Evolutionary conservation across 2,797 vertebrate genomes (phyloP), one percentile per base, ranked within the genome.

Genomic region (Thalassophryne amazonica): DNA sequence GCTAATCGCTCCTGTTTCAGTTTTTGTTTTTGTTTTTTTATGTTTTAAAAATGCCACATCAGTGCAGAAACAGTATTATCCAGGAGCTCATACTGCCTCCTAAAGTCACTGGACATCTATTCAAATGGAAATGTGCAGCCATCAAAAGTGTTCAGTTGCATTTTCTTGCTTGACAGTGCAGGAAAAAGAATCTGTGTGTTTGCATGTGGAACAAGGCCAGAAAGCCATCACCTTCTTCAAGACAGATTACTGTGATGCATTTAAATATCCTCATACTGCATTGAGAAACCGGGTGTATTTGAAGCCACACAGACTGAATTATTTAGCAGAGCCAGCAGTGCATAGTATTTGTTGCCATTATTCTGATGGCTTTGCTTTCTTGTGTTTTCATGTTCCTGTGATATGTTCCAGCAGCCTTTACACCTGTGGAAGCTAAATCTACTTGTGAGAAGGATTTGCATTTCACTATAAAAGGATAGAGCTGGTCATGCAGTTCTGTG

Each of bases 301-400:
- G 22, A 36, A 53, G 65, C 48, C 48, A 50, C 31, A 52, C 28
- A 38, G 42, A 43, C 39, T 11, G 35, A 25, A 21, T 14, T 12
- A 66, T 52, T 64, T 48, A 39, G 9, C 55, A n/a, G n/a, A n/a
- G n/a, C n/a, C n/a, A n/a, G 41, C 50, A 25, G 11, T 37, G 21
- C 27, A 24, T 30, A 8, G 22, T 46, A 33, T 61, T 61, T 45
- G 60, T 49, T 46, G 11, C 56, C 58, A 18, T 68, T 72, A 38
- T 56, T 55, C n/a, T 30, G 58, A 74, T 72, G 34, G 49, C 18
- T 57, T 55, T 29, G 17, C 66, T 38, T 54, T 47, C 38, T 61
- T 38, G 51, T 57, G 17, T 46, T 33, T 41, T 70, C 46, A 34
- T 57, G 57, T 69, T 47, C 47, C 30, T 25, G 6, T 45, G 56